phyloP scores from a whole-genome alignment of 2,113 vertebrate species.

The Herpetotheres cachinnans region DNA sequence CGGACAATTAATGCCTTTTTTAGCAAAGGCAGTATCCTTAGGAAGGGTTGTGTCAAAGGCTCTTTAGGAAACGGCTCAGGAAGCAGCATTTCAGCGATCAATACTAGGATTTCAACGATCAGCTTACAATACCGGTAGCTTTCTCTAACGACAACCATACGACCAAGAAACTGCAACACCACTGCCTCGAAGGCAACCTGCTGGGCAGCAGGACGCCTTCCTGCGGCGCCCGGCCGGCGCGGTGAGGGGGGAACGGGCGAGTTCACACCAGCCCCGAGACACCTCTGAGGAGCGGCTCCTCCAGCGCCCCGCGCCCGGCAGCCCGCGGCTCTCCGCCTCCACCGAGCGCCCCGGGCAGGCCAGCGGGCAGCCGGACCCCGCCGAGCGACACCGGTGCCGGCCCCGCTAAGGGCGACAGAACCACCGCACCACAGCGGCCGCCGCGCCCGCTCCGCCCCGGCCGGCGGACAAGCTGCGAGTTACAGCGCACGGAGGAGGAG shows the following conservation, averaged over 20 bases:
- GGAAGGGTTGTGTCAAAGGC: neutral
- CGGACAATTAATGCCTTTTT: neutral
- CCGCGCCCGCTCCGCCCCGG: too few relatives aligned
- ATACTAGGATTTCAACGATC: fast-evolving
- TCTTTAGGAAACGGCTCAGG: neutral
- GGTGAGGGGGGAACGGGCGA: too few relatives aligned
- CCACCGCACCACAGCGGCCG: too few relatives aligned
- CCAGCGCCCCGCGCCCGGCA: too few relatives aligned
- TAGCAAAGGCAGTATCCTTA: neutral
- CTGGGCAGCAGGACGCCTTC: neutral
- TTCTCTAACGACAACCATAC: neutral
- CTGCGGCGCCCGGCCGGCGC: too few relatives aligned
- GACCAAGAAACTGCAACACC: neutral
- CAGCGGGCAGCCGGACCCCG: too few relatives aligned
- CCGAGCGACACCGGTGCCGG: too few relatives aligned
- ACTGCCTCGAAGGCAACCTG: neutral
- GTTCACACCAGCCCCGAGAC: too few relatives aligned
- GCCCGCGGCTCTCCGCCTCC: too few relatives aligned
- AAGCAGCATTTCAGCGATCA: neutral
- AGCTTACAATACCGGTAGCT: fast-evolving
- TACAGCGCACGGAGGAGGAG: neutral
- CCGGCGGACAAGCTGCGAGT: neutral
- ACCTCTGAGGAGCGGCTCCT: too few relatives aligned
- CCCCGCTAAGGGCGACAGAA: too few relatives aligned
- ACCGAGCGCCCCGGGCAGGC: too few relatives aligned